Evolutionary conservation across 2,113 vertebrate species (phyloP), one percentile per base, ranked within the genome.

Genomic region (Podarcis raffonei): DNA sequence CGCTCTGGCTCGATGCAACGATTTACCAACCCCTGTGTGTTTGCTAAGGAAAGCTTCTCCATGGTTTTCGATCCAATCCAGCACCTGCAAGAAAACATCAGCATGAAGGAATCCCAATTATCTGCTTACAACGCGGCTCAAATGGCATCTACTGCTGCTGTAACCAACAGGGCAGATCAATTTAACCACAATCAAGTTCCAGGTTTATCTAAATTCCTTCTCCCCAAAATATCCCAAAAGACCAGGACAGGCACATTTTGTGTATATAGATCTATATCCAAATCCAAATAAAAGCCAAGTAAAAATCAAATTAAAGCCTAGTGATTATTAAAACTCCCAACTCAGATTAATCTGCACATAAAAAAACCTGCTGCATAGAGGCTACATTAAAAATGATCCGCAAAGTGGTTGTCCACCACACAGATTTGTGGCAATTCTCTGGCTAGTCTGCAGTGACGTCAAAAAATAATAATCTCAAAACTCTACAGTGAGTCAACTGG

Each of bases 61-160:
- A 0, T 99, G 99, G 95, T 99, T 99, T 95, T 99, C 99, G 77
- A 99, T 99, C 99, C 99, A 99, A 93, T 99, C 99, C 95, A 99
- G 95, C 81, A 99, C 99, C 99, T 99, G 83, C 1, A 53, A 82
- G 1, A 90, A 65, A 94, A 92, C 0, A 92, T 0, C 85, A 0
- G 75, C 2, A 77, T 1, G 90, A 23, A 53, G 65, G 82, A 90
- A 83, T 15, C 13, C 72, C 37, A 81, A 68, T 20, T 30, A 25
- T 0, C 0, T 6, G 71, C 0, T 25, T 48, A 68, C 8, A 1
- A 4, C 6, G 37, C n/a, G 23, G 39, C 13, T 13, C 6, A 1
- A 35, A 83, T 72, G 39, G 82, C 3, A 75, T 62, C n/a, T 23
- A 2, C 74, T 42, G 57, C 1, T 30, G 32, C 12, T 35, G 25